Evolutionary conservation across 2,797 vertebrate genomes (phyloP).

Genomic region (Choloepus didactylus): DNA sequence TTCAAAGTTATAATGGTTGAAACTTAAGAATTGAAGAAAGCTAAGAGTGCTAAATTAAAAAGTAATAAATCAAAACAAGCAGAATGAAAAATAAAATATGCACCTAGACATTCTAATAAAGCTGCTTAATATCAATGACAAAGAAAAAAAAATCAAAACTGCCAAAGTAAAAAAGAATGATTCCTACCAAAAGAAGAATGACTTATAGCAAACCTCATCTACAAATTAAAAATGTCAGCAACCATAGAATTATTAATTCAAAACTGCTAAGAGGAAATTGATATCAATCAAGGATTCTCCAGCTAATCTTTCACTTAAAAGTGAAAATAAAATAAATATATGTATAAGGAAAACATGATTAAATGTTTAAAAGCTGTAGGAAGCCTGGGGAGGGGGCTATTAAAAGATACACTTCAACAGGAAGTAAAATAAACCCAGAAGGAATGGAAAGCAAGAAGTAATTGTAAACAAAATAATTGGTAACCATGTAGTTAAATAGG

Average conservation of each 20-base stretch:
- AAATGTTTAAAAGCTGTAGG: not conserved
- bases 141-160: slow-evolving; percentile 32
- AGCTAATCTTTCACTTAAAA: slow-evolving; percentile 37
- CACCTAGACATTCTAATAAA: not conserved
- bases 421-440: not conserved
- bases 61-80: not conserved
- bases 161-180: not conserved
- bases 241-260: not conserved
- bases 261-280: not conserved
- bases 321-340: slow-evolving; percentile 6
- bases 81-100: not conserved
- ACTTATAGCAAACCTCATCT: not conserved
- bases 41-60: not conserved
- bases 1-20: slow-evolving; percentile 19
- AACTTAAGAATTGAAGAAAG: not conserved
- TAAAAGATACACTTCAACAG: not conserved
- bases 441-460: not conserved
- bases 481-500: not conserved
- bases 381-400: not conserved
- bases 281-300: not conserved
- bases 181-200: not conserved
- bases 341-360: slow-evolving; percentile 10
- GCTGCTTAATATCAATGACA: not conserved
- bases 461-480: not conserved
- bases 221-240: not conserved